phyloP scores from a whole-genome alignment of 2,888 invertebrate genomes.

The Aphrophora alni region DNA sequence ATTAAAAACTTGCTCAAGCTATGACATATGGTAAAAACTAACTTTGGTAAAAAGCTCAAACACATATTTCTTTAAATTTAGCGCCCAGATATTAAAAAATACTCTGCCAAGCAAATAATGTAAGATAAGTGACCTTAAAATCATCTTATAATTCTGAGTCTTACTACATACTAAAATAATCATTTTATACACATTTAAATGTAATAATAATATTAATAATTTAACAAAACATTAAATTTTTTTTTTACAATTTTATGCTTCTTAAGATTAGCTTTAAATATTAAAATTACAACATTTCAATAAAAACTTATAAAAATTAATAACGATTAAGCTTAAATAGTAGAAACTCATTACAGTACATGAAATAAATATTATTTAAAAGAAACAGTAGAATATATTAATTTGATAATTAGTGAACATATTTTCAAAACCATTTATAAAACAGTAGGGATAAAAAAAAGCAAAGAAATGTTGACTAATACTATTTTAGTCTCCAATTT shows the following conservation, averaged over 20 bases:
- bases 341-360: neutral
- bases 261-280: neutral
- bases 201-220: neutral
- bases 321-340: neutral
- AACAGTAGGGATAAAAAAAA: no score
- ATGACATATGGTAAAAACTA: neutral
- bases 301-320: neutral
- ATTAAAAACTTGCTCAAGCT: neutral
- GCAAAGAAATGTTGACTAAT: no score
- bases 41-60: slow-evolving; percentile 2
- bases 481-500: no score
- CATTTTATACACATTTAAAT: neutral
- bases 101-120: neutral
- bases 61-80: neutral
- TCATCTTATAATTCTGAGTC: neutral
- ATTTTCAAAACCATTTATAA: no score
- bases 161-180: neutral
- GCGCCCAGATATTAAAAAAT: neutral
- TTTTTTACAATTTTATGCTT: neutral
- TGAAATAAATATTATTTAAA: no score
- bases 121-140: neutral
- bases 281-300: neutral
- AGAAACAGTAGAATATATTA: no score
- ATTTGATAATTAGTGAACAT: no score
- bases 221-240: neutral